These are phyloP conservation scores for Bombus cullumanus DNA, from an alignment of 1,140 invertebrate genomes.

Conservation along the genomic window DNA sequence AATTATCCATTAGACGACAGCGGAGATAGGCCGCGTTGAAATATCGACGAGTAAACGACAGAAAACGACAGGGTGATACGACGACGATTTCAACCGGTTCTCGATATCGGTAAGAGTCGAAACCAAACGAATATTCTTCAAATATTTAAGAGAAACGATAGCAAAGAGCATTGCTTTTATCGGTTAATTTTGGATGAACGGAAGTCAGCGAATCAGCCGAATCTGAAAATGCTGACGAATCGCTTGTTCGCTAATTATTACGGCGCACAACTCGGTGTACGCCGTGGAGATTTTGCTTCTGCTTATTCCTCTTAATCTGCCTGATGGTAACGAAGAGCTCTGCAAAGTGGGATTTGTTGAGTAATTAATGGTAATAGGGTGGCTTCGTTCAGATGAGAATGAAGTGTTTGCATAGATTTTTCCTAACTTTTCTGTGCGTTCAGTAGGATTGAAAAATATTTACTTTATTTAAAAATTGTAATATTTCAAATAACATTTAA, in stretches of 20 bases:
- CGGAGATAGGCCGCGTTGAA: slow-evolving; percentile 8
- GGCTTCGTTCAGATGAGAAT: not conserved
- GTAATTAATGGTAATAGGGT: not conserved
- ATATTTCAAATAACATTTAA: too few relatives aligned
- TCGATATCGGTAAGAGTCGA: slow-evolving; percentile 20
- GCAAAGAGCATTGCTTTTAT: slow-evolving; percentile 19
- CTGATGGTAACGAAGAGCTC: not conserved
- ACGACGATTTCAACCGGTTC: not conserved
- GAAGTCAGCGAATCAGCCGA: slow-evolving; percentile 26
- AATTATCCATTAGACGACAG: slow-evolving; percentile 31
- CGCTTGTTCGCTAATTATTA: slow-evolving; percentile 32
- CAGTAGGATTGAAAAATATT: too few relatives aligned
- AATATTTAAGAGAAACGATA: slow-evolving; percentile 27
- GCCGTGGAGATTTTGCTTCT: not conserved
- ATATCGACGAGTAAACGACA: slow-evolving; percentile 27
- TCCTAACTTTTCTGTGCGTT: too few relatives aligned
- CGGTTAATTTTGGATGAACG: slow-evolving; percentile 37
- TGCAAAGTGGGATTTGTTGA: not conserved
- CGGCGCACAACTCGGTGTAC: not conserved
- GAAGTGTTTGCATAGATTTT: too few relatives aligned
- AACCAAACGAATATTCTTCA: slow-evolving; percentile 29
- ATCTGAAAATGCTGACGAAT: slow-evolving; percentile 30
- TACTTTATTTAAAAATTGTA: too few relatives aligned
- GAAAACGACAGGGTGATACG: not conserved
- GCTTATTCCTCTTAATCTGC: not conserved